phyloP scores from a whole-genome alignment of 1,140 invertebrate species.

The Diuraphis noxia region DNA sequence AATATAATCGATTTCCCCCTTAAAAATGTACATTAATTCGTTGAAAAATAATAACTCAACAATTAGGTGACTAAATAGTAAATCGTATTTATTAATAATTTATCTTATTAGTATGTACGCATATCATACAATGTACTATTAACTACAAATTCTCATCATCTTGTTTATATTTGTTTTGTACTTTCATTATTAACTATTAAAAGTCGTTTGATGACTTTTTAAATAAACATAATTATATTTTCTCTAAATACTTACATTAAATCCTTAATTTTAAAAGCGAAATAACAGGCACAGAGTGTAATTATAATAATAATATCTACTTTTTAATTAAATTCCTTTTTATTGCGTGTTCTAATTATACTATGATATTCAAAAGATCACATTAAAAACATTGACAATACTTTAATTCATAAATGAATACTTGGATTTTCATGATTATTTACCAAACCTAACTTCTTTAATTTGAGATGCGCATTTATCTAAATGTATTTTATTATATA shows the following conservation, averaged over 20 bases:
- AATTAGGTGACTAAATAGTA: neutral
- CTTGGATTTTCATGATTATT: neutral
- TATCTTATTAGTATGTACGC: neutral
- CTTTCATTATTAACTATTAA: neutral
- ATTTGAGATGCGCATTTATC: neutral
- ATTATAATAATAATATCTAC: neutral
- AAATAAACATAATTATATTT: conserved; percentile 11
- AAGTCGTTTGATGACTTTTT: neutral
- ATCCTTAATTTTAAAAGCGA: neutral
- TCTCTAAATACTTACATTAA: neutral
- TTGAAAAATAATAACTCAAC: neutral
- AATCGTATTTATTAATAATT: neutral
- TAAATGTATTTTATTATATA: neutral
- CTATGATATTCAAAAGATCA: neutral
- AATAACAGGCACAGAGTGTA: neutral
- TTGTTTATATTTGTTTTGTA: neutral
- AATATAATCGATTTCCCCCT: neutral
- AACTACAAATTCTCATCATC: neutral
- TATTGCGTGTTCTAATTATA: neutral
- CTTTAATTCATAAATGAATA: neutral
- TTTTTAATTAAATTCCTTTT: conserved; percentile 21
- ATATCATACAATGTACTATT: neutral
- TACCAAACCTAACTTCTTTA: neutral
- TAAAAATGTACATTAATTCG: neutral
- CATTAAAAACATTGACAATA: neutral